Conservation (phyloP, 2,888 invertebrate genomes). For the Sympetrum striolatum region DNA sequence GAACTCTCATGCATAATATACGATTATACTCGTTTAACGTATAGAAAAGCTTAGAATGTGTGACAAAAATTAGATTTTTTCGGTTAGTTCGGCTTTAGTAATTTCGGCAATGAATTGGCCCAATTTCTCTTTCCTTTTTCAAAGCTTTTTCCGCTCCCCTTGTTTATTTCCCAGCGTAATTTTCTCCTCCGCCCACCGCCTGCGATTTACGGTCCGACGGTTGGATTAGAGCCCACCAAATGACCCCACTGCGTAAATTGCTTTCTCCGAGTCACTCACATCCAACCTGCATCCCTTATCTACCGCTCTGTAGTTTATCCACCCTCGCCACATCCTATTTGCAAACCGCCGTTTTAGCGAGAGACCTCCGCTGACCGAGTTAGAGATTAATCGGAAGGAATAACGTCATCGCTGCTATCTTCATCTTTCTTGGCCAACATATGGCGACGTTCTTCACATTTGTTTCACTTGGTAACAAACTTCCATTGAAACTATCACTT, state of each 20-base stretch:
- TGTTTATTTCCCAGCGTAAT: not conserved
- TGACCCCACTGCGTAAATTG: conserved; percentile 37
- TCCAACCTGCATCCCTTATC: not conserved
- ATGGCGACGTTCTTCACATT: not conserved
- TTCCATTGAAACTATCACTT: too few species aligned
- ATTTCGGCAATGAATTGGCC: too few species aligned
- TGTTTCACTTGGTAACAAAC: too few species aligned
- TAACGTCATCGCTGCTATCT: not conserved
- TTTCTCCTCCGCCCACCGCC: not conserved
- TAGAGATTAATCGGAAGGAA: not conserved
- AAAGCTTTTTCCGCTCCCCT: too few species aligned
- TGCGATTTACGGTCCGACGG: conserved; percentile 23
- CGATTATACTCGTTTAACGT: too few species aligned
- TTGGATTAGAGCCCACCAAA: conserved; percentile 4
- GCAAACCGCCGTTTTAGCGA: not conserved
- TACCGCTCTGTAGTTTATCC: not conserved
- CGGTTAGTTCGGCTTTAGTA: too few species aligned
- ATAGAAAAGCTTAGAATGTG: too few species aligned
- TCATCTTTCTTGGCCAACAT: not conserved
- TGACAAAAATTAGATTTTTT: too few species aligned
- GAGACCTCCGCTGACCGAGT: not conserved
- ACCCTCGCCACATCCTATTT: not conserved
- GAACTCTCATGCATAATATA: too few species aligned
- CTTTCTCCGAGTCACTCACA: conserved; percentile 14
- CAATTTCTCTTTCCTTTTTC: too few species aligned